Base-by-base conservation (phyloP, 2,888 invertebrate genomes). In the Diachrysia chrysitis region DNA sequence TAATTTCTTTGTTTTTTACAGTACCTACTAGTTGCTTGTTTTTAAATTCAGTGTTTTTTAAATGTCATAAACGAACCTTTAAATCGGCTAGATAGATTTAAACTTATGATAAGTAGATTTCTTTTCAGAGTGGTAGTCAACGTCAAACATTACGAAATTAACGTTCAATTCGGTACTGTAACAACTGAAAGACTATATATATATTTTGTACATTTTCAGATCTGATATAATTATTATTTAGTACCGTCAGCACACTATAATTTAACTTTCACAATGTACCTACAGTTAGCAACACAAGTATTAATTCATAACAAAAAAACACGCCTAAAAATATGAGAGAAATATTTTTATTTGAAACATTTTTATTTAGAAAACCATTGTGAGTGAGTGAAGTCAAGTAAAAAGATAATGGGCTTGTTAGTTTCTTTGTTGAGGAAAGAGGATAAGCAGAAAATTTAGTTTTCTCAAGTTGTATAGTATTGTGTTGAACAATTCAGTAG, bases 391-490 rank as follows among this genome's bases (percentile, higher is more conserved):
- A 59, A 71, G 58, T 66, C 62, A 59, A 66, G 58, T 57, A 63
- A 66, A 71, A 55, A 23, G n/a, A 58, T 59, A 66, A 57, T 17
- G 10, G 59, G 53, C 16, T 77, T 48, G 73, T 77, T 72, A 57
- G 59, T 66, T 77, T 53, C 53, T 76, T 77, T 76, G 61, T 71
- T 29, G 21, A 29, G n/a, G 7, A 29, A 10, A 29, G 23, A 35
- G 37, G 29, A 17, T 76, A 21, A 29, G 17, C 72, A 62, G 25
- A 53, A 37, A 57, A 23, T 51, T 12, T 32, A 32, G 63, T 55
- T 58, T 58, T 65, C 58, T 71, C 51, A 9, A 65, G 32, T 10
- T 37, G 54, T 61, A 23, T 62, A 53, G 46, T 32, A 19, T 46
- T 42, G 32, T 53, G 32, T 53, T 37, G 23, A 16, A 29, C 29